Percentiles rank a stretch among this genome's conserved stretches.
These are phyloP conservation scores for Stigmatopora argus DNA, from an alignment of 2,113 vertebrate genomes.

Conservation along the genomic window DNA sequence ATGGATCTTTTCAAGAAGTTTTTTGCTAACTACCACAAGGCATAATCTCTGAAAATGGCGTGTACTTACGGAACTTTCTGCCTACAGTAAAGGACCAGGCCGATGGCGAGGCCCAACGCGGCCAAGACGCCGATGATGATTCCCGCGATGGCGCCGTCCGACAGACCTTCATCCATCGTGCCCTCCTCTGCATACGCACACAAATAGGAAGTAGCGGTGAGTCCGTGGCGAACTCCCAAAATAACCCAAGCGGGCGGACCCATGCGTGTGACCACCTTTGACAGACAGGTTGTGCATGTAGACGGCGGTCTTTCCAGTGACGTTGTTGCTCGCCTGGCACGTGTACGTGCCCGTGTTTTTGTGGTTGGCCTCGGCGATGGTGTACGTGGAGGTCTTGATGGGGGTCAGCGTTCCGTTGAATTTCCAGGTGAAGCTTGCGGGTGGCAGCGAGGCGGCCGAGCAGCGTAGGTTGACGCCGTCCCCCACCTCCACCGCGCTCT, in stretches of 20 bases:
- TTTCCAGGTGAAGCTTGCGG: conserved; percentile 57
- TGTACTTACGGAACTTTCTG: conserved; percentile 66
- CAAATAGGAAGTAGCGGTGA: background rate
- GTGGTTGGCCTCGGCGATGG: background rate
- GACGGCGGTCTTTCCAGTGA: conserved; percentile 29
- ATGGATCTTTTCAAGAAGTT: too few relatives aligned
- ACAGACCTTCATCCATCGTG: conserved; percentile 36
- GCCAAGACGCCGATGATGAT: conserved; percentile 66
- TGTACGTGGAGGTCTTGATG: rapidly evolving
- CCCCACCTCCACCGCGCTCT: background rate
- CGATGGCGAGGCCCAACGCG: conserved; percentile 27
- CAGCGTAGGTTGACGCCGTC: background rate
- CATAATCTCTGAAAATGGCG: too few relatives aligned
- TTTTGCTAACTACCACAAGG: background rate
- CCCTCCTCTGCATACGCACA: conserved; percentile 30
- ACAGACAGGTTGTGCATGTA: conserved; percentile 30
- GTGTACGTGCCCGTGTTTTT: conserved; percentile 54
- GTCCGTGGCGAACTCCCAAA: too few relatives aligned
- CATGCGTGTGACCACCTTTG: conserved; percentile 47
- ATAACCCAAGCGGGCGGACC: background rate
- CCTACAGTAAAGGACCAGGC: conserved; percentile 35
- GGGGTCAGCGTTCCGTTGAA: conserved; percentile 29
- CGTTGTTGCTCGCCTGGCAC: conserved; percentile 49
- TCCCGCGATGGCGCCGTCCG: conserved; percentile 67
- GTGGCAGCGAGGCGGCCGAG: conserved; percentile 30